Evolutionary conservation across 2,113 vertebrate species (phyloP).

Genomic region (Amphiprion percula): DNA sequence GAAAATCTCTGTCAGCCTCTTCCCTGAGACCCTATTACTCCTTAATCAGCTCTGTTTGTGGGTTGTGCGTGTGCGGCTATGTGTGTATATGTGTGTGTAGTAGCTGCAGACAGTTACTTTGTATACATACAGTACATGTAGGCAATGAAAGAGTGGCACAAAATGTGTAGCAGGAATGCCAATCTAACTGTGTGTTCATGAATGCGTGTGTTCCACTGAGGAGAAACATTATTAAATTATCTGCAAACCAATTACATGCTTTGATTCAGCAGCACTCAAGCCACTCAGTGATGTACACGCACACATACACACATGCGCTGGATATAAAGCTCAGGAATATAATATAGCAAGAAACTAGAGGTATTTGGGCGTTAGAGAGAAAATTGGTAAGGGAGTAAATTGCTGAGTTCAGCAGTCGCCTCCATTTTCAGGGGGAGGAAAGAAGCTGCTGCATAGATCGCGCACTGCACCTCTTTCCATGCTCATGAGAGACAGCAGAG

Average conservation of each 20-base stretch:
- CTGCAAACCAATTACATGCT: conserved; percentile 51
- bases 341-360: conserved; percentile 16
- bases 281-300: conserved; percentile 19
- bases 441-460: conserved; percentile 53
- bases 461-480: conserved; percentile 38
- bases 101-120: conserved; percentile 3
- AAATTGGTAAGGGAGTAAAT: conserved; percentile 57
- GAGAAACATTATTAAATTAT: conserved; percentile 32
- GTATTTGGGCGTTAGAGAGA: conserved; percentile 38
- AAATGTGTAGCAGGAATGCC: not conserved
- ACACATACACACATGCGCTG: conserved; percentile 15
- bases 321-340: conserved; percentile 15
- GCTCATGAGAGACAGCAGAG: conserved; percentile 1
- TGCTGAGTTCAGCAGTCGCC: conserved; percentile 72
- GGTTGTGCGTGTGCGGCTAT: conserved; percentile 9
- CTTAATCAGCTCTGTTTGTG: conserved; percentile 60
- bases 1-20: conserved; percentile 63
- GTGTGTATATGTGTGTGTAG: conserved; percentile 14
- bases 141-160: conserved; percentile 2
- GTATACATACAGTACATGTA: not conserved
- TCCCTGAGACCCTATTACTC: conserved; percentile 50
- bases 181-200: not conserved
- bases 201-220: conserved; percentile 13
- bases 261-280: conserved; percentile 37
- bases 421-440: conserved; percentile 58